A percentile compares a stretch with the other conserved stretches of the same genome.
Conservation (phyloP, 2,113 vertebrate genomes). For the Eretmochelys imbricata region DNA sequence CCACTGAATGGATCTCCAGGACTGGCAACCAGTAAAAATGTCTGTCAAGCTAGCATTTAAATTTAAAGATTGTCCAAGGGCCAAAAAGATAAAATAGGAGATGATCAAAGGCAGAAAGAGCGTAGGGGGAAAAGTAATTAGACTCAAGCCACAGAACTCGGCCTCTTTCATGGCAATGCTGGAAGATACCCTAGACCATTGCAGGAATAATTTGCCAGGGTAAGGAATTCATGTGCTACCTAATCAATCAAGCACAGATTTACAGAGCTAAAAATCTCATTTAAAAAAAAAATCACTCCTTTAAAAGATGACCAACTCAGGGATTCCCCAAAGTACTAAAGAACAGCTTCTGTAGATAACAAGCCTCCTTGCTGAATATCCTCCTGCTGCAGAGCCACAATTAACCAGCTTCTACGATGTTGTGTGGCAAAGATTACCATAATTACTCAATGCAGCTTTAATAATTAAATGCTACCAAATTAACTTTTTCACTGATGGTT, state of each 20-base stretch:
- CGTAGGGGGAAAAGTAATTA: background rate
- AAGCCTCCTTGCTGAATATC: conserved; percentile 2
- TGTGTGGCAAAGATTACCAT: background rate
- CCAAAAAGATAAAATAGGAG: background rate
- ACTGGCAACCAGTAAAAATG: background rate
- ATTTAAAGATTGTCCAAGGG: background rate
- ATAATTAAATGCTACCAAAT: background rate
- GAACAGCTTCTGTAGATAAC: background rate
- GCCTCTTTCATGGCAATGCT: background rate
- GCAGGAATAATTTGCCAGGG: background rate
- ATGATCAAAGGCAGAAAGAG: background rate
- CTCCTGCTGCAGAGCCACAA: background rate
- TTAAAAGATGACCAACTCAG: conserved; percentile 38
- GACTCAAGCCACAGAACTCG: background rate
- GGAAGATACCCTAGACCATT: background rate
- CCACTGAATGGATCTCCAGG: background rate
- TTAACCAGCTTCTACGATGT: background rate
- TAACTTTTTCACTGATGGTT: background rate
- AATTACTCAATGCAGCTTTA: background rate
- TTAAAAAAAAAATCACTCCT: conserved; percentile 27
- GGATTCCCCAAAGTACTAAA: conserved; percentile 24
- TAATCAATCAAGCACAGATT: conserved; percentile 35
- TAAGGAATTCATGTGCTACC: background rate
- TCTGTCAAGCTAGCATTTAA: background rate
- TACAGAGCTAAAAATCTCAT: conserved; percentile 14